A percentile compares a stretch with the other conserved stretches of the same genome.
Evolutionary conservation across 35 echinoderm and acorn worm genomes (phyloP).

Genomic region (Ophiothrix spiculata): DNA sequence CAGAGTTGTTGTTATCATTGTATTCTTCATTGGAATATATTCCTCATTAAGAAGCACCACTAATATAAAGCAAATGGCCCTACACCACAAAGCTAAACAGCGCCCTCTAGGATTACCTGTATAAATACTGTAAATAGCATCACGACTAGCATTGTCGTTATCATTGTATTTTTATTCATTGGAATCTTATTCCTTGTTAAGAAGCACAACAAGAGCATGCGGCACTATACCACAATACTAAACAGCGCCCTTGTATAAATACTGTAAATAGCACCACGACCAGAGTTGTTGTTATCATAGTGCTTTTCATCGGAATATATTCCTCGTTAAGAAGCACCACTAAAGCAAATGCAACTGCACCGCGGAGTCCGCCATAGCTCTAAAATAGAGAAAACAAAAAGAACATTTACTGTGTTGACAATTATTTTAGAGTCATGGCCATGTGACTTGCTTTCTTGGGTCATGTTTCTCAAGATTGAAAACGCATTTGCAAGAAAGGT

Average conservation of each 20-base stretch:
- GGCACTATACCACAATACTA: background rate
- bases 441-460: too few relatives aligned
- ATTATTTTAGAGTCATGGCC: too few relatives aligned
- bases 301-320: constrained; percentile 20
- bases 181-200: background rate
- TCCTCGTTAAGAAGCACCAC: constrained; percentile 48
- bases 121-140: too few relatives aligned
- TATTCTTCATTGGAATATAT: too few relatives aligned
- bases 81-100: too few relatives aligned
- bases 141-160: too few relatives aligned
- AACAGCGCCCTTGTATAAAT: constrained; percentile 64
- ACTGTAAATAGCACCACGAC: constrained; percentile 89
- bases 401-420: background rate
- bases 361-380: constrained; percentile 86
- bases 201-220: background rate
- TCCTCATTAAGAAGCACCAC: background rate
- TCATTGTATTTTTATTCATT: background rate
- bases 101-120: too few relatives aligned
- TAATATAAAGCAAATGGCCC: too few relatives aligned
- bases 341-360: constrained; percentile 95
- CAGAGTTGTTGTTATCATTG: too few relatives aligned
- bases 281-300: constrained; percentile 78
- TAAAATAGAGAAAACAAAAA: background rate
- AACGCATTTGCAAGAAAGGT: too few relatives aligned
- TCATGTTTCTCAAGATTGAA: too few relatives aligned